Evolutionary conservation across 2,113 vertebrate genomes (phyloP).

Genomic region (Ramphastos sulfuratus): DNA sequence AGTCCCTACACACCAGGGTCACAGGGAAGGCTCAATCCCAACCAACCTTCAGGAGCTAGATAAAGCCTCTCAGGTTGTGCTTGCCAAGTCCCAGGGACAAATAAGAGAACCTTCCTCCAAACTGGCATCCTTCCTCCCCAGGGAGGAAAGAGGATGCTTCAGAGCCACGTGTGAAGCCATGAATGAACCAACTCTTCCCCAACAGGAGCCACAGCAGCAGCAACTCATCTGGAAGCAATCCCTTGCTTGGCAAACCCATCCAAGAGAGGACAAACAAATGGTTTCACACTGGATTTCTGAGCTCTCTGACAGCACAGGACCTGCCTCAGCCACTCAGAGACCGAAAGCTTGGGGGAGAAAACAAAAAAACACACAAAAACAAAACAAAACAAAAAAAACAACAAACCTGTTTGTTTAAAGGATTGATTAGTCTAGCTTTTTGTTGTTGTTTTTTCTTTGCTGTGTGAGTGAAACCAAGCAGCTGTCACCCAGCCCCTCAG

Average conservation of each 20-base stretch:
- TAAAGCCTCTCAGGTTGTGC: neutral
- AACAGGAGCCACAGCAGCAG: neutral
- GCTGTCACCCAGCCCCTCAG: neutral
- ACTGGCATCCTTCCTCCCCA: neutral
- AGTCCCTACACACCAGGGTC: accelerated
- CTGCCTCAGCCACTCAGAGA: neutral
- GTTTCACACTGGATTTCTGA: neutral
- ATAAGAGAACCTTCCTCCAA: neutral
- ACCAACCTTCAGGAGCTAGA: neutral
- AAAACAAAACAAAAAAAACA: too few species aligned
- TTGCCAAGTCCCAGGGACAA: neutral
- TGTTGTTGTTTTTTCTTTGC: neutral
- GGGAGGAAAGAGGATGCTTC: neutral
- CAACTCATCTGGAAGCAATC: constrained; percentile 12
- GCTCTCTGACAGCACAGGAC: neutral
- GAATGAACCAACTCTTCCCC: neutral
- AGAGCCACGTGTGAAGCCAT: neutral
- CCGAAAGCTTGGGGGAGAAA: neutral
- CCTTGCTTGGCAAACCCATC: neutral
- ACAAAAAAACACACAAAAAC: too few species aligned
- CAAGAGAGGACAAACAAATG: neutral
- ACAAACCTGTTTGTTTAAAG: too few species aligned
- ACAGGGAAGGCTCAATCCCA: neutral
- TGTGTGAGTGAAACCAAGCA: neutral
- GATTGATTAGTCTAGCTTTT: too few species aligned